Conservation (phyloP, 2,797 vertebrate species). For the Heteromormyrus szaboi region DNA sequence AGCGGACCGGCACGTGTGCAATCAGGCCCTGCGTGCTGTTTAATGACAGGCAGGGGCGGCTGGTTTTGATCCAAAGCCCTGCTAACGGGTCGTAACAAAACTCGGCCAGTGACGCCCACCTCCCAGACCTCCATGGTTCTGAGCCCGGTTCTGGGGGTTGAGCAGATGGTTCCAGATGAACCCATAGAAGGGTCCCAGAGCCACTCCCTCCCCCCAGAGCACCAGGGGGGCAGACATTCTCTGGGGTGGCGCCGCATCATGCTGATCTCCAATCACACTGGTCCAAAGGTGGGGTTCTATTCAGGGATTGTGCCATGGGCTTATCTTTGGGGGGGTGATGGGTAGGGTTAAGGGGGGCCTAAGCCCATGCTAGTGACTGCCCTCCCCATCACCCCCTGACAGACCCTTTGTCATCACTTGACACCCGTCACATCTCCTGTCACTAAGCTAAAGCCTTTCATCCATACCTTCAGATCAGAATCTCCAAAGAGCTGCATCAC, state of each 20-base stretch:
- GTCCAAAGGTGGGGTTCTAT: neutral
- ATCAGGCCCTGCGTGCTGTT: neutral
- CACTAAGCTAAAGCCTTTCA: neutral
- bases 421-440: neutral
- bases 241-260: neutral
- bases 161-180: neutral
- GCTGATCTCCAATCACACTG: neutral
- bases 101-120: neutral
- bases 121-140: neutral
- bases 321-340: neutral
- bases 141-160: neutral
- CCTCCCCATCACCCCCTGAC: neutral
- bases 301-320: neutral
- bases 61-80: neutral
- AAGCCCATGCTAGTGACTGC: neutral
- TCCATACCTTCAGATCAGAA: neutral
- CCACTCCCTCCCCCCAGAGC: neutral
- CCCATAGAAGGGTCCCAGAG: neutral
- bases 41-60: neutral
- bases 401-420: neutral
- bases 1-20: neutral
- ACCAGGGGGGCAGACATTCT: neutral
- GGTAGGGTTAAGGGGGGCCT: neutral
- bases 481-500: neutral
- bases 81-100: neutral